Base-by-base conservation (phyloP, 2,888 invertebrate species). In the Meiosimyza platycephala region DNA sequence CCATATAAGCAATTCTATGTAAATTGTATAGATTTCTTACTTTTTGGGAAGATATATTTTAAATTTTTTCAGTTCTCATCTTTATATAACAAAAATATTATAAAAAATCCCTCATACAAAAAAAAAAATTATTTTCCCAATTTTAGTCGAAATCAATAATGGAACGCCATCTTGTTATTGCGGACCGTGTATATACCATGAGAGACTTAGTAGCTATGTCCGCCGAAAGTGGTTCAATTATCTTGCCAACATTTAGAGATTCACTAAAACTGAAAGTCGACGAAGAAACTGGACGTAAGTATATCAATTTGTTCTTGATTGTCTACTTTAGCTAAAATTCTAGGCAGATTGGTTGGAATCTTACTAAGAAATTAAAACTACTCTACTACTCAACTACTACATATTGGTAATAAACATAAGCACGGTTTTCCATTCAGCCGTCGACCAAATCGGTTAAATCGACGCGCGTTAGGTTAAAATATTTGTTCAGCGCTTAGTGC, bases 131-230 rank as follows among this genome's bases (percentile, higher is more conserved):
- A 4, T 28, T 28, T 28, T 3, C 28, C 28, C 28, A 22, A 76
- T 89, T 88, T 64, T 88, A 95, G 95, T 93, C 94, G 1, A 91
- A 91, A 79, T 91, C 93, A 86, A 93, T 96, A 79, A 88, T 97
- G 84, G 95, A 97, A 87, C 91, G 96, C 74, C 98, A 98, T 88
- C 90, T 97, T 77, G 93, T 97, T 59, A 91, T 95, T 75, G 92
- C 93, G 2, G 92, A 94, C 78, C 90, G 90, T 64, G 91, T 92
- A n/a, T 94, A 91, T 85, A 93, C 94, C 74, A 94, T 96, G 90
- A 93, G 94, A 74, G 92, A 93, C 83, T 88, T 93, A 76, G 91
- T 91, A n/a, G 75, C 82, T 57, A 79, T 84, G 81, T 83, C 84
- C 4, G 79, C 76, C 13, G 79, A 79, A 55, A 78, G 78, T 80